Evolutionary conservation across 2,797 vertebrate genomes (phyloP), one percentile per base, ranked within the genome.

Genomic region (Morelia viridis): DNA sequence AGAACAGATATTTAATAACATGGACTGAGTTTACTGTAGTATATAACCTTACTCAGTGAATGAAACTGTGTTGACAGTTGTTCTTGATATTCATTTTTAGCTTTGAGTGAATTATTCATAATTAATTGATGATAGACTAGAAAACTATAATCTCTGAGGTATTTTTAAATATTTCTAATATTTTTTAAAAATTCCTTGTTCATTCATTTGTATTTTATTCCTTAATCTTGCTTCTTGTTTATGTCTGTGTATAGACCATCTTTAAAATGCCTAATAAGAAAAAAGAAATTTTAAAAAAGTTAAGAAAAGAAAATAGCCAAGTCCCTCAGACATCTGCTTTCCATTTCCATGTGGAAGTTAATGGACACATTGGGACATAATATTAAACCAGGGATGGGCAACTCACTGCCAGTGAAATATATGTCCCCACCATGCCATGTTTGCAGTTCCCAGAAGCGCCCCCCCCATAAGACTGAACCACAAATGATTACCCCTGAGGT

Each of bases 231-330:
- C 19, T 22, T 46, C 71, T 80, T 24, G 35, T 35, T 22, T 46
- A 80, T 80, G 19, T 80, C 35, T 80, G 19, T 80, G 46, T 24
- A 80, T 80, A 46, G 35, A 80, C 46, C 71, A 22, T 76, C 68
- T 41, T 80, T 46, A 46, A 76, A 76, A 46, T 76, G 71, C 6
- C 50, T 41, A 76, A 41, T 41, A 10, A 41, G 35, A 50, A 50
- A 50, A 50, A 50, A 50, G 6, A 53, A 53, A 76, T 10, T 22
- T 22, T 22, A 22, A 83, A 28, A 15, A 60, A 3, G 5, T 13
- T 0, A 31, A 19, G 83, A 93, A 80, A 95, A 83, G 94, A 9
- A 91, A 58, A 84, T 22, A 71, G 41, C 80, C 65, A 85, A 94
- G 11, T 0, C 0, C 28, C 80, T 93, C 87, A 50, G 71, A 35